Conservation (phyloP, 2,113 vertebrate genomes). For the Cariama cristata region DNA sequence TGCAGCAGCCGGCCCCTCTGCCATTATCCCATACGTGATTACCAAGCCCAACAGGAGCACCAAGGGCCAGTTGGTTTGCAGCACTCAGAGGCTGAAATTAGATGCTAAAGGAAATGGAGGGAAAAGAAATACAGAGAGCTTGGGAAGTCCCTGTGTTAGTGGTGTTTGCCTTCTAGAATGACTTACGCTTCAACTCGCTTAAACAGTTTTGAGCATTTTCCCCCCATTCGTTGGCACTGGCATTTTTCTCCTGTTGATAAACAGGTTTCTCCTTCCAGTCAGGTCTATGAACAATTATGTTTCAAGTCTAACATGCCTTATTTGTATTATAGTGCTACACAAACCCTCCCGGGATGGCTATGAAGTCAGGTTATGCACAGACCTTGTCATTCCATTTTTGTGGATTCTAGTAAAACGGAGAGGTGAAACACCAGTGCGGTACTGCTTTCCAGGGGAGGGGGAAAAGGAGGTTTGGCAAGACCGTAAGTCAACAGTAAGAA, state of each 20-base stretch:
- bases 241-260: neutral
- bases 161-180: neutral
- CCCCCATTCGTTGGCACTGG: neutral
- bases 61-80: neutral
- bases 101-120: neutral
- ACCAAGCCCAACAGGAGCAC: neutral
- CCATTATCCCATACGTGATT: fast-evolving
- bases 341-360: neutral
- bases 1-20: neutral
- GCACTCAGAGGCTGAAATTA: neutral
- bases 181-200: neutral
- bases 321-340: neutral
- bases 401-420: neutral
- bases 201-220: fast-evolving
- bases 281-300: neutral
- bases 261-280: neutral
- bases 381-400: neutral
- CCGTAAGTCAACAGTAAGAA: neutral
- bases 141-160: neutral
- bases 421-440: neutral
- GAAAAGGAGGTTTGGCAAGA: neutral
- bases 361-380: fast-evolving
- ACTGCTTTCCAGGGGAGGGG: too few relatives aligned
- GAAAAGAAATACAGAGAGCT: neutral
- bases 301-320: neutral